These are phyloP conservation scores for Ormyrus thymus DNA, from an alignment of 2,888 invertebrate genomes.

Conservation along the genomic window DNA sequence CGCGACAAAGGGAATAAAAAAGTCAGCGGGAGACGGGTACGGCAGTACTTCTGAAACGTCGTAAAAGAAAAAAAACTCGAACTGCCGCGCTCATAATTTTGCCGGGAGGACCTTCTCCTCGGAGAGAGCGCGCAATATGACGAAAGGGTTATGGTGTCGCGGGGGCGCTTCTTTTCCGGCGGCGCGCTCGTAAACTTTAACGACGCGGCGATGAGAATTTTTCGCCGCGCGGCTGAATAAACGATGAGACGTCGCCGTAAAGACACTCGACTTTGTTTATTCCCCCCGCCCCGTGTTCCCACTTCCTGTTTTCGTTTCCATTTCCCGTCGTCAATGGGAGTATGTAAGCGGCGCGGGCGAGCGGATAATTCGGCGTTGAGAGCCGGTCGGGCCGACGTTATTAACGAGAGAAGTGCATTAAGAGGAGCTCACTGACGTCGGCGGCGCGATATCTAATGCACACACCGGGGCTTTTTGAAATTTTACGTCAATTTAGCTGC, in stretches of 20 bases:
- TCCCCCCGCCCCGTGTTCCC: background rate
- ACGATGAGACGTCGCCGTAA: slow-evolving; percentile 10
- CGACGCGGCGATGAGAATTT: slow-evolving; percentile 30
- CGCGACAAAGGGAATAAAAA: too few relatives aligned
- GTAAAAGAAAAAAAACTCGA: too few relatives aligned
- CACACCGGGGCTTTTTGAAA: background rate
- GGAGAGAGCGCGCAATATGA: slow-evolving; percentile 13
- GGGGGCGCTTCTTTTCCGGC: background rate
- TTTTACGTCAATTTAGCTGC: too few relatives aligned
- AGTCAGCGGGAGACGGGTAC: too few relatives aligned
- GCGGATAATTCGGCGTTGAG: background rate
- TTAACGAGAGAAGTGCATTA: slow-evolving; percentile 27
- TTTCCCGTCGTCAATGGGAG: slow-evolving; percentile 28
- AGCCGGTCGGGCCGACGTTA: background rate
- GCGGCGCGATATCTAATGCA: background rate
- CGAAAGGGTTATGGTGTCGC: background rate
- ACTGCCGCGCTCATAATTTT: too few relatives aligned
- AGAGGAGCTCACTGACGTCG: background rate
- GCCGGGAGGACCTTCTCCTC: background rate
- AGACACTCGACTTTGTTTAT: slow-evolving; percentile 17
- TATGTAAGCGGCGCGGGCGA: background rate
- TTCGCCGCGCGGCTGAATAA: slow-evolving; percentile 43
- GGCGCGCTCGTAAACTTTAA: slow-evolving; percentile 35
- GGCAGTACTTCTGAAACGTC: too few relatives aligned
- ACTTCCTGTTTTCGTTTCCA: background rate